Percentiles rank a stretch among this genome's conserved stretches.
Evolutionary conservation across 1,140 invertebrate genomes (phyloP).

Genomic region (Eriocheir sinensis): DNA sequence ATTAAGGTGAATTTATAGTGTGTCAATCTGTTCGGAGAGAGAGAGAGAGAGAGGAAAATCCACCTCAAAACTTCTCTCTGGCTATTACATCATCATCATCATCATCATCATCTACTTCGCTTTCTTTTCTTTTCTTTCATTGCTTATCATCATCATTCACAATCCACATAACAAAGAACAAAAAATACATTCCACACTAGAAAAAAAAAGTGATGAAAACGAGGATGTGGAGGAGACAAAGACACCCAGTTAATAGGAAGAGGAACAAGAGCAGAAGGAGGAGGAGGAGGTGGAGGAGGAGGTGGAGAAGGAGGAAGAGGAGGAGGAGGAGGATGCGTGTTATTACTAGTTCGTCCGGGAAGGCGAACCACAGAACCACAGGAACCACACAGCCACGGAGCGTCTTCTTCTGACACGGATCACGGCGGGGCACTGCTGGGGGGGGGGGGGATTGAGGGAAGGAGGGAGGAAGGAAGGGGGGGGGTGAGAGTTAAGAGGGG

Average conservation of each 20-base stretch:
- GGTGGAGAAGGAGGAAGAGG: too few species aligned
- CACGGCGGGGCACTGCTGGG: not conserved
- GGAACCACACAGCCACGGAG: not conserved
- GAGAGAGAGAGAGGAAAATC: too few species aligned
- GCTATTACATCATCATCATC: not conserved
- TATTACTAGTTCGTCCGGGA: conserved; percentile 2
- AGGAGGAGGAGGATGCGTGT: conserved; percentile 1
- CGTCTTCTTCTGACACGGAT: not conserved
- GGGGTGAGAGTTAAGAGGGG: too few species aligned
- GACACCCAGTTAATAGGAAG: too few species aligned
- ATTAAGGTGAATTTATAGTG: too few species aligned
- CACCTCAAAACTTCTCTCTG: too few species aligned
- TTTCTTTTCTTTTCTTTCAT: too few species aligned
- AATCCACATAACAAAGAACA: too few species aligned
- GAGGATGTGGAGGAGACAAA: too few species aligned
- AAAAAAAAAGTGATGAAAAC: not conserved
- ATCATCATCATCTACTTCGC: not conserved
- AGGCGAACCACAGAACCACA: not conserved
- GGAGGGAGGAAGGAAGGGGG: not conserved
- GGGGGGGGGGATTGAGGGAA: not conserved
- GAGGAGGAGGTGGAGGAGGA: not conserved
- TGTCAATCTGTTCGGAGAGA: too few species aligned
- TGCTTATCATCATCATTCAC: too few species aligned
- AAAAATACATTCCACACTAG: too few species aligned
- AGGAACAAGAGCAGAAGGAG: not conserved